Base-by-base conservation (phyloP, 2,797 vertebrate genomes). In the Gambusia yucatana region DNA sequence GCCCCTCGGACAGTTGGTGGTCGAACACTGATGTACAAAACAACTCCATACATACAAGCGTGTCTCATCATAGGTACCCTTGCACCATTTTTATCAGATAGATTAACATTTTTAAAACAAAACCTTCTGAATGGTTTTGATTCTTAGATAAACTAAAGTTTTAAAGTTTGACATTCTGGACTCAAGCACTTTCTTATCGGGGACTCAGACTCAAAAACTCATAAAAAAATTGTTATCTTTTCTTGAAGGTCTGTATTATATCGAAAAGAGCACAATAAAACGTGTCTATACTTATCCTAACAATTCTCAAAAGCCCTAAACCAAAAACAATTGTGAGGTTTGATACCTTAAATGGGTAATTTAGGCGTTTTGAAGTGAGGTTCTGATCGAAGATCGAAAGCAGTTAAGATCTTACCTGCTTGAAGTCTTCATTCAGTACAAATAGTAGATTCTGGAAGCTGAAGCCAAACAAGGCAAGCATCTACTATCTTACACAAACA, bases 1-100 rank as follows among this genome's bases (percentile, higher is more conserved):
- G 86, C 82, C 71, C 61, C 79, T 75, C 79, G 79, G 74, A 87
- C 82, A 79, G 81, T 43, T 48, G 82, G 82, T 79, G 86, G 78
- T 75, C 65, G 28, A 80, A 65, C 39, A 80, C 77, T 77, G 85
- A 88, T 80, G 78, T 79, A 71, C 76, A 85, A 75, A 75, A 75
- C 78, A 79, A 36, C 61, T 75, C 77, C 46, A 69, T 59, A 73
- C 70, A 50, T 36, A 76, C 41, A 81, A 52, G 3, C 72, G 82
- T 65, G 57, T 48, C 52, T n/a, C 39, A 83, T 84, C 73, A 57
- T 70, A 78, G 11, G 44, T 44, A 79, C 33, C 47, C 11, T 73
- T 43, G 71, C 57, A 52, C 57, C 39, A 43, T 44, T 22, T 65
- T 65, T 28, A 33, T 70, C 13, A n/a, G 36, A 41, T 25, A 69